Evolutionary conservation across 2,797 vertebrate species (phyloP).

Genomic region (Myripristis murdjan): DNA sequence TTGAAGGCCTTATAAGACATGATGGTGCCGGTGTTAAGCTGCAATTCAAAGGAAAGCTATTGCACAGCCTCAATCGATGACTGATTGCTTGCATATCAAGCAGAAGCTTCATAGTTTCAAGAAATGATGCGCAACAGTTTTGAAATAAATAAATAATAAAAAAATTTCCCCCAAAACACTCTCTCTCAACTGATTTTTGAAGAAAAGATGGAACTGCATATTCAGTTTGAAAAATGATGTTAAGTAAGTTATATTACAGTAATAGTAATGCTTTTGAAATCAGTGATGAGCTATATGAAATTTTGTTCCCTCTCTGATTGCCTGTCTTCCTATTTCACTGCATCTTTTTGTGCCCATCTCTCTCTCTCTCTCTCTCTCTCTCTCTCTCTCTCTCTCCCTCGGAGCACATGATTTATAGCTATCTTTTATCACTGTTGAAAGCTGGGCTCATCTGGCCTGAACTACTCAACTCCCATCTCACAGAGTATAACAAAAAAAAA

Average conservation of each 20-base stretch:
- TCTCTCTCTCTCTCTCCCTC: constrained; percentile 10
- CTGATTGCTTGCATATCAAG: too few species aligned
- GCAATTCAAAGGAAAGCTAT: too few species aligned
- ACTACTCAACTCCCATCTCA: constrained; percentile 60
- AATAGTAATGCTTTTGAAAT: constrained; percentile 27
- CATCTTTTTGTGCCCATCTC: constrained; percentile 17
- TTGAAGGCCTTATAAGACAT: too few species aligned
- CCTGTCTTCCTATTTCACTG: constrained; percentile 16
- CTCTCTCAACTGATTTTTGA: neutral
- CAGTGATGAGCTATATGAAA: constrained; percentile 18
- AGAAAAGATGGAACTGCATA: neutral
- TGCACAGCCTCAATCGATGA: too few species aligned
- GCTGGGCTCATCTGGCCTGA: constrained; percentile 72
- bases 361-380: constrained; percentile 7
- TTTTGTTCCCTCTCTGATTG: constrained; percentile 37
- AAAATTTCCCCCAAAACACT: neutral
- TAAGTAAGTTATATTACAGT: too few species aligned
- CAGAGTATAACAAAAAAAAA: constrained; percentile 47
- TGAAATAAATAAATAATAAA: constrained; percentile 7
- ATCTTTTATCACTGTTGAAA: constrained; percentile 78
- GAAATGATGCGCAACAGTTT: too few species aligned
- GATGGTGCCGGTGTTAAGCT: too few species aligned
- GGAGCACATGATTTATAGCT: constrained; percentile 75
- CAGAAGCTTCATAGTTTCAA: too few species aligned
- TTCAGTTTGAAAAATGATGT: constrained; percentile 13